Evolutionary conservation across 2,797 vertebrate genomes (phyloP).

Genomic region (Notoglanidium macrostoma): DNA sequence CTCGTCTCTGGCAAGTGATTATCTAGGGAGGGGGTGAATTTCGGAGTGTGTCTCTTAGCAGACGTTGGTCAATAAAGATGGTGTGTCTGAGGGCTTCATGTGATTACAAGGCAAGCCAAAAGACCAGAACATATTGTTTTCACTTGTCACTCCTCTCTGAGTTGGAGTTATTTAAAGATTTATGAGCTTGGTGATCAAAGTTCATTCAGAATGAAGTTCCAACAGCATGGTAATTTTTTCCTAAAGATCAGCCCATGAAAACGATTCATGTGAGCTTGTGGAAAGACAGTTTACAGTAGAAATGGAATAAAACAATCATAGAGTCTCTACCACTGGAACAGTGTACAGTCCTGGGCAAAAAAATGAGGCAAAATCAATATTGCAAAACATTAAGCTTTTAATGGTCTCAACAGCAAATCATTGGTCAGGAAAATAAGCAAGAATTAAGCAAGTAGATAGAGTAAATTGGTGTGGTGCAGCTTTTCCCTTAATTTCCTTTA

Average conservation of each 20-base stretch:
- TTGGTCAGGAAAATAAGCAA: no score
- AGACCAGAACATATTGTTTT: constrained; percentile 26
- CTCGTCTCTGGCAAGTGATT: constrained; percentile 33
- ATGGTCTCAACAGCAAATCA: no score
- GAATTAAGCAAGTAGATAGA: no score
- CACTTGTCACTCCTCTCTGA: constrained; percentile 3
- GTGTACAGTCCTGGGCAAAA: no score
- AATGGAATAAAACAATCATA: constrained; percentile 2
- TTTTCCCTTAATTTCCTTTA: no score
- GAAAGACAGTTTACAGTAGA: constrained; percentile 42
- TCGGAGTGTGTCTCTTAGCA: constrained; percentile 9
- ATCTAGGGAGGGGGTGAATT: constrained; percentile 31
- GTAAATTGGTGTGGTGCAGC: no score
- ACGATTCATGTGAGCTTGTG: constrained; percentile 39
- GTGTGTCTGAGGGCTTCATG: constrained; percentile 30
- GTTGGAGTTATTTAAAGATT: constrained; percentile 27
- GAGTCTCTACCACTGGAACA: constrained; percentile 31
- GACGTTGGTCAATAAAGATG: constrained; percentile 46
- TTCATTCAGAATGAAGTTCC: constrained; percentile 8
- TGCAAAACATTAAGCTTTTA: no score
- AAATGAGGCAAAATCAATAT: no score
- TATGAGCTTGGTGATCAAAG: constrained; percentile 23
- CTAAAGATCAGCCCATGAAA: constrained; percentile 10
- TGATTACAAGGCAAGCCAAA: constrained; percentile 26
- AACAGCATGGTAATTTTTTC: constrained; percentile 4